Base-by-base conservation (phyloP, 2,113 vertebrate genomes). In the Chlamydotis undulata region DNA sequence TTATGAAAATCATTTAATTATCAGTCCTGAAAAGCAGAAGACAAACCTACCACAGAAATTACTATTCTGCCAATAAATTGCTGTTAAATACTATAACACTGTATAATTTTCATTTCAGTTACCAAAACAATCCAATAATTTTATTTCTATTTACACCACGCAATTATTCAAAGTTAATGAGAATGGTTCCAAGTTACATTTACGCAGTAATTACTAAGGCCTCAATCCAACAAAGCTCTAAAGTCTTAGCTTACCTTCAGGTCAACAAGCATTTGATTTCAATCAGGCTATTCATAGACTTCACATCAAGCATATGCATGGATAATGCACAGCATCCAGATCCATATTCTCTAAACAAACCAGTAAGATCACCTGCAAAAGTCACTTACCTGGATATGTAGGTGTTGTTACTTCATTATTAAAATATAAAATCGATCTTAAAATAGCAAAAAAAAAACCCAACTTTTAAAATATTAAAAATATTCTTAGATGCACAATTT, bases 191-290 rank as follows among this genome's bases (percentile, higher is more conserved):
- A 74, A 13, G 1, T 74, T 78, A 76, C 45, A 61, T 68, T 76
- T 68, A 87, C 89, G 84, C 1, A 57, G 41, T 57, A 90, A 82
- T 82, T 84, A 79, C 35, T 29, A 56, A 93, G 57, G 41, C 65
- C 61, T 85, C 77, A 89, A 61, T 59, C 77, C 78, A 91, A 69
- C 65, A 93, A 95, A 89, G 78, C 87, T 89, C 63, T 71, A 50
- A 79, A 84, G 49, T 71, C 50, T 87, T 55, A 81, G 39, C 33
- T 83, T 83, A 87, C 39, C 63, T 92, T 82, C 84, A 87, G 76
- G 69, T 79, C 80, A 94, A 80, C 31, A n/a, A 60, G 43, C 59
- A 83, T 65, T 85, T 90, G 57, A 22, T 89, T 77, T 73, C 87
- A 77, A n/a, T 49, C 57, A 85, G 56, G 31, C 76, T 92, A 37